phyloP scores from a whole-genome alignment of 2,113 vertebrate genomes.

The Gadus chalcogrammus region DNA sequence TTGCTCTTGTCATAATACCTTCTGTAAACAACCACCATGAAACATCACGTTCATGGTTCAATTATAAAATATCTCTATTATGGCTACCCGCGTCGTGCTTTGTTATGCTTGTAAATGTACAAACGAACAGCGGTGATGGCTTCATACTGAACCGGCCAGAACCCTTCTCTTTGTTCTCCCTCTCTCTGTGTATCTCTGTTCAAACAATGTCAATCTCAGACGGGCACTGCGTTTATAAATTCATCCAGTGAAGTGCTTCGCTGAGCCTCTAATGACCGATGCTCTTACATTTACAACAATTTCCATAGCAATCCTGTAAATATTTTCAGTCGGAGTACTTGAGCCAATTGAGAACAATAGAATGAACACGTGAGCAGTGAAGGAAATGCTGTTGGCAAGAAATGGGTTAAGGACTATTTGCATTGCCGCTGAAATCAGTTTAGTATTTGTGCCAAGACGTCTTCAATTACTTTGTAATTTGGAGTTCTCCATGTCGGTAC shows the following conservation, averaged over 20 bases:
- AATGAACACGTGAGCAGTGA: constrained; percentile 22
- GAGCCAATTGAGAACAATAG: constrained; percentile 23
- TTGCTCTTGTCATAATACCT: background rate
- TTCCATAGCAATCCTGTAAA: constrained; percentile 49
- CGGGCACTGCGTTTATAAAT: constrained; percentile 22
- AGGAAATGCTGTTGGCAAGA: constrained; percentile 14
- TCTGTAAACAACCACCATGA: constrained; percentile 39
- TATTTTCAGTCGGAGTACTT: constrained; percentile 20
- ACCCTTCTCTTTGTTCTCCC: constrained; percentile 4
- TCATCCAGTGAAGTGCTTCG: constrained; percentile 28
- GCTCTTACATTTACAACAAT: constrained; percentile 41
- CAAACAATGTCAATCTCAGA: constrained; percentile 40
- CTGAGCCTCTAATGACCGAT: constrained; percentile 36
- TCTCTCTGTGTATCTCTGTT: constrained; percentile 24
- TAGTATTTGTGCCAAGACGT: constrained; percentile 8
- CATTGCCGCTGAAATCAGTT: constrained; percentile 11
- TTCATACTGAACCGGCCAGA: constrained; percentile 33
- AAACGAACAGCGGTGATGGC: background rate
- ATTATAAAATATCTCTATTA: background rate
- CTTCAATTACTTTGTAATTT: constrained; percentile 8
- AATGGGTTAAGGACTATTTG: constrained; percentile 12
- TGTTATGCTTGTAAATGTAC: no score
- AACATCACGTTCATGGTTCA: constrained; percentile 26
- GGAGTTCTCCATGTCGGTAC: background rate
- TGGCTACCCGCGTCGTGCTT: no score